Base-by-base conservation (phyloP, 1,140 invertebrate genomes). In the Scaptomyza pallida region DNA sequence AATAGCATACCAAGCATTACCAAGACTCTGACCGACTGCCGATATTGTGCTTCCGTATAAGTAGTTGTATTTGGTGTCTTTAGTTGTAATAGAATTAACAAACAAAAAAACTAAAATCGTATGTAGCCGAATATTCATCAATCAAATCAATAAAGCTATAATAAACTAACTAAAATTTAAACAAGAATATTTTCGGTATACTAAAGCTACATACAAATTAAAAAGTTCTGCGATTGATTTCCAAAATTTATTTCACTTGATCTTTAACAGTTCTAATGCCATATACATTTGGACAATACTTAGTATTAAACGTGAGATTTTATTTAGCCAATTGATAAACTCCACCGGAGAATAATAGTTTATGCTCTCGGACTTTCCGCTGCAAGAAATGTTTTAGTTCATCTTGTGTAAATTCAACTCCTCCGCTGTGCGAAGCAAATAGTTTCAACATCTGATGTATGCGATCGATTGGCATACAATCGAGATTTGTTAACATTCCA, bases 381-480 rank as follows among this genome's bases (percentile, higher is more conserved):
- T 99, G 98, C 13, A 99, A 93, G 91, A 99, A 99, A 68, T 95
- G 94, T 88, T 96, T 94, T 2, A 99, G 92, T 91, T 99, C 97
- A 48, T 97, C 95, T 50, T 97, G 92, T 75, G 95, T 97, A 74
- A 97, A 98, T 89, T 99, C 97, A 9, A 96, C 95, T 0, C 96
- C 94, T 0, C 96, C 95, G n/a, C 95, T 95, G 90, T 97, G 96
- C 37, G 94, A 94, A 2, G 97, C 97, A 93, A 99, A 99, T 95
- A 99, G 97, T 90, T 98, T 97, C 17, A 99, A 92, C 97, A 99
- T 99, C 79, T 97, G 96, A 92, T 99, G 97, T 80, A 99, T 99
- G 52, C 98, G 93, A 75, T 99, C 98, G 41, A 99, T 92, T 1
- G 98, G 96, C 88, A 99, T 93, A 1, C 96, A 97, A 75, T 99